Evolutionary conservation across 2,113 vertebrate species (phyloP).

Genomic region (Apodemus speciosus): DNA sequence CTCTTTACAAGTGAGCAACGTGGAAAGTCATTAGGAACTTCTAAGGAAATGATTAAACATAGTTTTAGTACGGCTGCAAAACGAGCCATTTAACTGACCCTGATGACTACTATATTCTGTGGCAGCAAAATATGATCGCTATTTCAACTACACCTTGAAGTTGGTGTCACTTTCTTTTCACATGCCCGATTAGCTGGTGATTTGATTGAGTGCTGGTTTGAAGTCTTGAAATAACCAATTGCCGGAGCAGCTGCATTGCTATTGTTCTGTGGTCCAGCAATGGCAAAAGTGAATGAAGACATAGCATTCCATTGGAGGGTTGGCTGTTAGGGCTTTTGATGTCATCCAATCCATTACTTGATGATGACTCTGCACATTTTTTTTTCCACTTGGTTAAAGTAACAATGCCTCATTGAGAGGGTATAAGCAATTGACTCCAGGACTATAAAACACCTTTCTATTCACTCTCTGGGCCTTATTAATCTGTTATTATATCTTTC

Average conservation of each 20-base stretch:
- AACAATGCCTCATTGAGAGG: background rate
- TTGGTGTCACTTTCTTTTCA: constrained; percentile 69
- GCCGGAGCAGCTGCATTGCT: background rate
- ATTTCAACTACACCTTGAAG: constrained; percentile 57
- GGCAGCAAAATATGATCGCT: constrained; percentile 77
- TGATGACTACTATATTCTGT: constrained; percentile 69
- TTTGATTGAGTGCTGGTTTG: background rate
- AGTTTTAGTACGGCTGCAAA: background rate
- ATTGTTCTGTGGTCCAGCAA: background rate
- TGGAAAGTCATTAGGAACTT: constrained; percentile 59
- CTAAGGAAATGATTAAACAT: constrained; percentile 50
- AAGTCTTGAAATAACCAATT: background rate
- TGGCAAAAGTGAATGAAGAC: constrained; percentile 8
- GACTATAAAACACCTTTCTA: background rate
- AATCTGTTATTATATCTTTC: constrained; percentile 24
- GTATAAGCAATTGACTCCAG: background rate
- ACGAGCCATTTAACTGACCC: background rate
- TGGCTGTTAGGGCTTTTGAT: constrained; percentile 29
- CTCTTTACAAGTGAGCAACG: constrained; percentile 66
- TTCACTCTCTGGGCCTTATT: background rate
- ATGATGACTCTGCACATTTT: background rate
- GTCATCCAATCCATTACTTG: background rate
- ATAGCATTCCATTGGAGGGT: background rate
- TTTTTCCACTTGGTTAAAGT: constrained; percentile 46
- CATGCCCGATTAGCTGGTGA: constrained; percentile 43